phyloP scores from a whole-genome alignment of 2,113 vertebrate species.

The Tychaedon coryphoeus region DNA sequence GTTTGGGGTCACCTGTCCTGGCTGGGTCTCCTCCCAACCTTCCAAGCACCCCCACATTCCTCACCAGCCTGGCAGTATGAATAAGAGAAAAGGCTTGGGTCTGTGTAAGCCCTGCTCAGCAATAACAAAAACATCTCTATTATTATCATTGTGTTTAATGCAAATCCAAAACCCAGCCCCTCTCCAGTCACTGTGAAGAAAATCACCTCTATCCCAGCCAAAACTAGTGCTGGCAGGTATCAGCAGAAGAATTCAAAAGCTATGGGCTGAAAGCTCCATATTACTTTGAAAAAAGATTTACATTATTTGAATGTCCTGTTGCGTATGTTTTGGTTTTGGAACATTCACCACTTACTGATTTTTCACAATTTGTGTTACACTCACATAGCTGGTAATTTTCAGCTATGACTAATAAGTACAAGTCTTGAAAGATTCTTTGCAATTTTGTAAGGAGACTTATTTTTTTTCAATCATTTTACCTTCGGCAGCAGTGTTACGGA shows the following conservation, averaged over 20 bases:
- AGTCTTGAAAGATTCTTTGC: background rate
- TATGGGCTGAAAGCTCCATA: accelerated
- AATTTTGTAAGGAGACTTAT: background rate
- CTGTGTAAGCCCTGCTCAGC: background rate
- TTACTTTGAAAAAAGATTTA: background rate
- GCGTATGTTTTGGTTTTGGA: background rate
- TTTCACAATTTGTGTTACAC: background rate
- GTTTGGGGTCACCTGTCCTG: background rate
- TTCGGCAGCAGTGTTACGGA: background rate
- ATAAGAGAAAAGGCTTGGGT: background rate
- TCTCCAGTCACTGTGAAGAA: background rate
- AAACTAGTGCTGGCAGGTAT: background rate
- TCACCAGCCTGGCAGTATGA: background rate
- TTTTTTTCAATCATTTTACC: background rate
- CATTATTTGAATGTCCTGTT: background rate
- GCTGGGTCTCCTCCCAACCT: background rate
- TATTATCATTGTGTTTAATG: background rate
- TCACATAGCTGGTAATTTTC: background rate
- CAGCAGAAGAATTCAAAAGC: background rate
- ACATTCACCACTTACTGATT: background rate
- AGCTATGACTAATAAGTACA: background rate
- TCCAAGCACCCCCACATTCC: background rate
- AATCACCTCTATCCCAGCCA: background rate
- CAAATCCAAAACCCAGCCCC: background rate
- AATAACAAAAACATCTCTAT: background rate